These are phyloP conservation scores for Hyposmocoma kahamanoa DNA, from an alignment of 1,140 invertebrate genomes.

Conservation along the genomic window DNA sequence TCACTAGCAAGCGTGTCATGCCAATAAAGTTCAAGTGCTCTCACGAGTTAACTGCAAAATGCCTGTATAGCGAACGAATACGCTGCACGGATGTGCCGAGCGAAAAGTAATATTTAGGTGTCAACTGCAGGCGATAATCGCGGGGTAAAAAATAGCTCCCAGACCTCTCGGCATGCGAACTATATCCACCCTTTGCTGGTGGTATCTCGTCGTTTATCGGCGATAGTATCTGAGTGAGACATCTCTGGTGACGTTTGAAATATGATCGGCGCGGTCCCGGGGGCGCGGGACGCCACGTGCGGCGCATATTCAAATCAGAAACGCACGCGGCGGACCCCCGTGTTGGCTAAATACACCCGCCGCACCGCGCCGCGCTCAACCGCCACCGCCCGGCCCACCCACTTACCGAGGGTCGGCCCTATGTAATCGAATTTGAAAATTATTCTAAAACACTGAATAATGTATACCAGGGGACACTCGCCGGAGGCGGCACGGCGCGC, in stretches of 20 bases:
- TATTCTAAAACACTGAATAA: conserved; percentile 75
- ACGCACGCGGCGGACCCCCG: conserved; percentile 63
- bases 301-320: conserved; percentile 69
- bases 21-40: conserved; percentile 58
- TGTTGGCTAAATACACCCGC: conserved; percentile 72
- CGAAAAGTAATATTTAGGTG: conserved; percentile 71
- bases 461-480: conserved; percentile 63
- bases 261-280: conserved; percentile 67
- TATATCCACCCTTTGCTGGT: conserved; percentile 63
- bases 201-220: conserved; percentile 66
- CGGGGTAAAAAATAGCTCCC: conserved; percentile 65
- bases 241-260: conserved; percentile 72
- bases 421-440: conserved; percentile 75
- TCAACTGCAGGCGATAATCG: conserved; percentile 70
- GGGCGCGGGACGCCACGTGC: conserved; percentile 62
- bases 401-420: conserved; percentile 69
- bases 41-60: conserved; percentile 47
- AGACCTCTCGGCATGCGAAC: conserved; percentile 41
- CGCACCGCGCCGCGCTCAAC: too few species aligned
- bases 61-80: conserved; percentile 43
- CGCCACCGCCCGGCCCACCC: conserved; percentile 59
- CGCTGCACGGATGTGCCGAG: conserved; percentile 33
- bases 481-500: conserved; percentile 54
- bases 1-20: conserved; percentile 33
- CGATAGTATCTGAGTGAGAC: conserved; percentile 72